phyloP scores from a whole-genome alignment of 2,113 vertebrate genomes.

The Andinoacara biseriatus region DNA sequence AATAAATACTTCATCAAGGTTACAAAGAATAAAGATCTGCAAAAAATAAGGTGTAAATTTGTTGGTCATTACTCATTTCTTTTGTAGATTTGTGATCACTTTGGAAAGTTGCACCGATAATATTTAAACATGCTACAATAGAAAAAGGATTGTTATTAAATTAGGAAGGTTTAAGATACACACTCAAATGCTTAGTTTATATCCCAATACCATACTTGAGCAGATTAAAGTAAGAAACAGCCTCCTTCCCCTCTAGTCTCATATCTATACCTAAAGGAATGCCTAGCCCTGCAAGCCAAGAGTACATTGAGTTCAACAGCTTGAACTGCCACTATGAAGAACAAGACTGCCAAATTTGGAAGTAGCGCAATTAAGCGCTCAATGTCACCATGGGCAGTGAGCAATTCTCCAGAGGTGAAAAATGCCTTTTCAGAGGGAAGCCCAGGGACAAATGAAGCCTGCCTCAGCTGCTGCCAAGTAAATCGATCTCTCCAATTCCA shows the following conservation, averaged over 20 bases:
- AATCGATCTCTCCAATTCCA: constrained; percentile 72
- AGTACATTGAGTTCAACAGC: constrained; percentile 60
- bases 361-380: constrained; percentile 69
- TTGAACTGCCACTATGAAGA: constrained; percentile 66
- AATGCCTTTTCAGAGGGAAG: constrained; percentile 74
- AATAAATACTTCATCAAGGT: constrained; percentile 74
- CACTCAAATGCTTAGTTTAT: constrained; percentile 27
- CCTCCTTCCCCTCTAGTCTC: constrained; percentile 20
- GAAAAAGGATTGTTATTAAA: neutral
- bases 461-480: constrained; percentile 77
- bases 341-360: constrained; percentile 67
- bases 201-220: constrained; percentile 30
- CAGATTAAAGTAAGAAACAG: constrained; percentile 50
- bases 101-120: constrained; percentile 31
- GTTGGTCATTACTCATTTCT: constrained; percentile 61
- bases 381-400: constrained; percentile 70
- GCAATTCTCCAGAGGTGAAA: constrained; percentile 69
- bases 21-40: constrained; percentile 46
- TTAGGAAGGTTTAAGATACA: constrained; percentile 20
- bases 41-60: constrained; percentile 58
- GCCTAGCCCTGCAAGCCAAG: constrained; percentile 49
- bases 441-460: constrained; percentile 71
- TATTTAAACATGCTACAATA: constrained; percentile 25
- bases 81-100: constrained; percentile 41
- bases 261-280: constrained; percentile 68